Evolutionary conservation across 2,888 invertebrate species (phyloP).

Genomic region (Dolichopus griseipennis): DNA sequence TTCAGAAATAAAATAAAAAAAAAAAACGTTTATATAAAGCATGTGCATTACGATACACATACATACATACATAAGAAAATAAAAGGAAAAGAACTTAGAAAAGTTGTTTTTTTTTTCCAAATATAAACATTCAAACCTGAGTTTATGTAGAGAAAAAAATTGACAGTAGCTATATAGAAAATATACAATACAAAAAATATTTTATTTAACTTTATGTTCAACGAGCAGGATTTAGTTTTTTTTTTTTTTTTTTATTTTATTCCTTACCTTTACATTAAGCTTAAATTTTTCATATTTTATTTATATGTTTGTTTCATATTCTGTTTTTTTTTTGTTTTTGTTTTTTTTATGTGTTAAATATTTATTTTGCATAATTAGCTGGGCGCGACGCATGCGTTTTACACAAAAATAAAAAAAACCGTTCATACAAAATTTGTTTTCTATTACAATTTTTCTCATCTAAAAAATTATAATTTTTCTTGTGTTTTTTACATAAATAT

Average conservation of each 20-base stretch:
- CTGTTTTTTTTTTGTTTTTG: background rate
- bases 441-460: too few relatives aligned
- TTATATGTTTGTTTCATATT: background rate
- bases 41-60: background rate
- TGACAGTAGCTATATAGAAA: background rate
- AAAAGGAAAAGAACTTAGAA: too few relatives aligned
- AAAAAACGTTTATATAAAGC: background rate
- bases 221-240: background rate
- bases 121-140: background rate
- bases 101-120: too few relatives aligned
- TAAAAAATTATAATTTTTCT: too few relatives aligned
- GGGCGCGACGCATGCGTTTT: conserved; percentile 23
- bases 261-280: background rate
- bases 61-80: background rate
- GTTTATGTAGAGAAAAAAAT: background rate
- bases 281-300: background rate
- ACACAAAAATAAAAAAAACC: conserved; percentile 8
- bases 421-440: too few relatives aligned
- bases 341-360: conserved; percentile 21
- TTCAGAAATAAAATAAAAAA: too few relatives aligned
- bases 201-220: background rate
- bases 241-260: background rate
- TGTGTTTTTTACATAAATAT: too few relatives aligned
- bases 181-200: background rate
- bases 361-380: conserved; percentile 26